Evolutionary conservation across 1,140 invertebrate species (phyloP).

Genomic region (Drosophila novamexicana): DNA sequence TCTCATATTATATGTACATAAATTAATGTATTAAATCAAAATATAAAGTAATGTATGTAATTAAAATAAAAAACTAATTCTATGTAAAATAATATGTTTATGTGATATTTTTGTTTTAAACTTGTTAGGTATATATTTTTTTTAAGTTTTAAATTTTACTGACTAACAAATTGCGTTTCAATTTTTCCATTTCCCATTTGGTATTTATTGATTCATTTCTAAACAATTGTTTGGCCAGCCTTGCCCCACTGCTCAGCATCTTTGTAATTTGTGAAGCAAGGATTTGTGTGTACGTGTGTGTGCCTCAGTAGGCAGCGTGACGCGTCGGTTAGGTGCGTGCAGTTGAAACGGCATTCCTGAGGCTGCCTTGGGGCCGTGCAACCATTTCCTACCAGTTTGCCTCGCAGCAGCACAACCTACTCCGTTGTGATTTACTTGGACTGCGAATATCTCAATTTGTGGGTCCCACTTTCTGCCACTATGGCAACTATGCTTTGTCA

Average conservation of each 20-base stretch:
- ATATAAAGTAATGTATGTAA: no score
- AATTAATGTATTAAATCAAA: no score
- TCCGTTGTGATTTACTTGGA: constrained; percentile 42
- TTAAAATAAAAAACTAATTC: no score
- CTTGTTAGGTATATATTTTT: not conserved
- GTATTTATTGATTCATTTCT: no score
- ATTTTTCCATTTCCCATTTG: no score
- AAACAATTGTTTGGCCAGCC: no score
- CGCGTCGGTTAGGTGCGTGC: constrained; percentile 12
- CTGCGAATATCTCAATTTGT: constrained; percentile 28
- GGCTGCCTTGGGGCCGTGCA: constrained; percentile 2
- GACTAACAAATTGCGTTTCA: no score
- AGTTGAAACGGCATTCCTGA: constrained; percentile 30
- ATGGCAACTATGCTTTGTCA: constrained; percentile 26
- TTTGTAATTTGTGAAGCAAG: constrained; percentile 25
- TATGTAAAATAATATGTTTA: no score
- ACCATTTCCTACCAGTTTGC: constrained; percentile 2
- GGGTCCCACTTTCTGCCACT: not conserved
- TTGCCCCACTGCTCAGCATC: constrained; percentile 31
- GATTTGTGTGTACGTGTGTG: constrained; percentile 12
- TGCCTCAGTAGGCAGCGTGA: constrained; percentile 13
- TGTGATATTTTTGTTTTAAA: not conserved
- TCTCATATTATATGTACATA: no score
- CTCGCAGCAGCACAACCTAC: not conserved
- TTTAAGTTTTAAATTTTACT: no score